These are phyloP conservation scores for Cryptops parisi DNA, from an alignment of 2,888 invertebrate genomes.

Conservation along the genomic window DNA sequence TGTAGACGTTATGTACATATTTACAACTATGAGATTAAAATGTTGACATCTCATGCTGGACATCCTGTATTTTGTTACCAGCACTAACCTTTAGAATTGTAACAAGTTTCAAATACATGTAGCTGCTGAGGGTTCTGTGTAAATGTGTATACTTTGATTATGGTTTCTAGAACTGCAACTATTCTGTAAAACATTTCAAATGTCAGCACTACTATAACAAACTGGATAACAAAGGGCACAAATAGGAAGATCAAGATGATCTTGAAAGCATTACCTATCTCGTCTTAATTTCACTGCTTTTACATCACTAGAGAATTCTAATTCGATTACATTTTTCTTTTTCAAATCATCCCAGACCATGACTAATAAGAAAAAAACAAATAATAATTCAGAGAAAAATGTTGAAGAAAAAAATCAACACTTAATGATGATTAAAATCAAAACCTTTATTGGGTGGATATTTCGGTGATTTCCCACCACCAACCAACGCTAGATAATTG, in stretches of 20 bases:
- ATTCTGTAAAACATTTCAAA: conserved; percentile 51
- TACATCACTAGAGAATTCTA: conserved; percentile 89
- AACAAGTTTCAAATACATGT: conserved; percentile 92
- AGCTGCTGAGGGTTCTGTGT: conserved; percentile 88
- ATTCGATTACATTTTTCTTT: conserved; percentile 80
- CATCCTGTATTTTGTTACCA: too few species aligned
- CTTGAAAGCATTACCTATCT: conserved; percentile 49
- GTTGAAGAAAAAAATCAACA: too few species aligned
- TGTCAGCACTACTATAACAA: too few species aligned
- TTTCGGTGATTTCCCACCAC: conserved; percentile 79
- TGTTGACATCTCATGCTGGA: too few species aligned
- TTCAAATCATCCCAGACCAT: conserved; percentile 97
- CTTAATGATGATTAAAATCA: background rate
- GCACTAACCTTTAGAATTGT: conserved; percentile 60
- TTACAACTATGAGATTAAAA: conserved; percentile 1
- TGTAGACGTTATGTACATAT: background rate
- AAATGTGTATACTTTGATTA: conserved; percentile 96
- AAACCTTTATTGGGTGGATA: conserved; percentile 86
- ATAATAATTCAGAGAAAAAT: too few species aligned
- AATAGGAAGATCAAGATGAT: too few species aligned
- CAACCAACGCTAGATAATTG: conserved; percentile 91
- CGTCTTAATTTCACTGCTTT: conserved; percentile 81
- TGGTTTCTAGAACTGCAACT: conserved; percentile 83
- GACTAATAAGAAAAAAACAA: conserved; percentile 45
- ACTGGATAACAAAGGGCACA: too few species aligned